Conservation (phyloP, 1,140 invertebrate species). For the Armadillidium nasatum region DNA sequence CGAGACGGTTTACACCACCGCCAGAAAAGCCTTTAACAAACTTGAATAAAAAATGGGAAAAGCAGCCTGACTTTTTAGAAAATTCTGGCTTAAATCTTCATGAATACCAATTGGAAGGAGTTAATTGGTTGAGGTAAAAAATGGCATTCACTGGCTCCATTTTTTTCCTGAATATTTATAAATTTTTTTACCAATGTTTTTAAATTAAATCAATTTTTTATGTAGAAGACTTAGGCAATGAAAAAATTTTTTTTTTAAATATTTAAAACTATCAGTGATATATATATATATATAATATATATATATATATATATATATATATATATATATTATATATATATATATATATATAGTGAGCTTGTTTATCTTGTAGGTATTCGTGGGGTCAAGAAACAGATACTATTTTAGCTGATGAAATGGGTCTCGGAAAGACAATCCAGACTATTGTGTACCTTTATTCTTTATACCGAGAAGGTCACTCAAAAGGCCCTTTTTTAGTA, state of each 20-base stretch:
- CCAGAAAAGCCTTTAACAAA: slow-evolving; percentile 85
- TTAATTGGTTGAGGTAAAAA: slow-evolving; percentile 53
- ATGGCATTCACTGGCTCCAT: too few species aligned
- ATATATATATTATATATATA: too few species aligned
- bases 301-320: too few species aligned
- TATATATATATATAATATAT: too few species aligned
- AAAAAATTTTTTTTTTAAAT: too few species aligned
- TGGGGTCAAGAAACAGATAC: slow-evolving; percentile 97
- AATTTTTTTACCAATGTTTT: too few species aligned
- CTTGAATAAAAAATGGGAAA: slow-evolving; percentile 90
- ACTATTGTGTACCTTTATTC: slow-evolving; percentile 98
- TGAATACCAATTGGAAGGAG: slow-evolving; percentile 92
- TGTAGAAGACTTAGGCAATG: too few species aligned
- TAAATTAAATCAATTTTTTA: too few species aligned
- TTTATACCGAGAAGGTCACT: slow-evolving; percentile 96
- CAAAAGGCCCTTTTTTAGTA: slow-evolving; percentile 92
- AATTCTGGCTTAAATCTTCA: slow-evolving; percentile 84
- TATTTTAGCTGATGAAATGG: slow-evolving; percentile 98
- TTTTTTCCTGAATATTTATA: too few species aligned
- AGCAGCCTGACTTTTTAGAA: slow-evolving; percentile 87
- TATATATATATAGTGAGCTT: too few species aligned
- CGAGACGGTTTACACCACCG: slow-evolving; percentile 72
- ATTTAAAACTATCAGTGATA: too few species aligned
- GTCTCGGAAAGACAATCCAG: slow-evolving; percentile 98
- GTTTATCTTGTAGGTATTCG: slow-evolving; percentile 77